Base-by-base conservation (phyloP, 2,113 vertebrate genomes). In the Damaliscus lunatus region DNA sequence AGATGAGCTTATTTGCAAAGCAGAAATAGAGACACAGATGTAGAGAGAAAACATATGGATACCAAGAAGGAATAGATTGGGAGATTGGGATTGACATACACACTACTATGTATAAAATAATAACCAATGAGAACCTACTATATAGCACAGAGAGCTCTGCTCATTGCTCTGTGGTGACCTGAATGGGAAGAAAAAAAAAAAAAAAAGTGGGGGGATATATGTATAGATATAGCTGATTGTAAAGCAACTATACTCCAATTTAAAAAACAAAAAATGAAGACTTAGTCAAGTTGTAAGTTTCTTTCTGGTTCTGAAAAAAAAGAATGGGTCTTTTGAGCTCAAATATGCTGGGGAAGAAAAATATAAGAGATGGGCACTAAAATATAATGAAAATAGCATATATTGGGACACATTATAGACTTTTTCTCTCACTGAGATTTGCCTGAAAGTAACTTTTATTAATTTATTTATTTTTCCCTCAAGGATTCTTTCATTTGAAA, bases 381-480 rank as follows among this genome's bases (percentile, higher is more conserved):
- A 83, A 62, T 89, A 8, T 78, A 82, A 77, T 46, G 29, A 67
- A 80, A 91, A 46, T 93, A 91, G 33, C 27, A 33, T 77, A 25
- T 48, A 53, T 40, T 43, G 21, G 55, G 40, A 48, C 4, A 80
- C 13, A 78, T 90, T 67, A 78, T 25, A 93, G 92, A 23, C 33
- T 71, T 94, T 62, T 77, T 89, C 43, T 95, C 43, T 46, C 60
- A 87, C 5, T 52, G 62, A 94, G 85, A 89, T 33, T 83, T 91
- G 12, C 57, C 43, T 89, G 40, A 59, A 80, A 57, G 71, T 40
- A 40, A 52, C 16, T 81, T 91, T 91, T 67, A 78, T 89, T 95
- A 77, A 40, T 94, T 93, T 1, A 82, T 97, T 96, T 94, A 40
- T 80, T 96, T 97, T 19, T 31, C 9, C 74, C 33, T 95, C 36